Base-by-base conservation (phyloP, 2,888 invertebrate genomes). In the Xanthia icteritia region DNA sequence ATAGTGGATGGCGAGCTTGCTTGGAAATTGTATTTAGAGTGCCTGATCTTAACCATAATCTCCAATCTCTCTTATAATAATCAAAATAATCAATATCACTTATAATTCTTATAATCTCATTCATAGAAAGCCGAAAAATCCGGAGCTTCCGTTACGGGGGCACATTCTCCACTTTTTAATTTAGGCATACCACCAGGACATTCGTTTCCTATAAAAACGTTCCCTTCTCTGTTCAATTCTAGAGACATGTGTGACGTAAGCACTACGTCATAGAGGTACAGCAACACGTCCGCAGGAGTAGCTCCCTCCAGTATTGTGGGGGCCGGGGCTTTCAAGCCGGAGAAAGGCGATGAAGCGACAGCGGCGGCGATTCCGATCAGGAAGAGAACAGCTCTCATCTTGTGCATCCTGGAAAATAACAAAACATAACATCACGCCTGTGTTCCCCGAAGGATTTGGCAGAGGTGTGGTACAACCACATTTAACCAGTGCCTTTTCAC, bases 181-280 rank as follows among this genome's bases (percentile, higher is more conserved):
- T 0, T 36, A 15, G 5, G 15, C 54, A 20, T 39, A 5, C 15
- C 5, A 63, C 48, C 54, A 13, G 39, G 31, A 48, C 79, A 79
- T 0, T 0, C 0, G 3, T 0, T 0, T 6, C 23, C 76, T 9
- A 8, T 23, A 0, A 64, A 0, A n/a, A 36, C 0, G 8, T 0
- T 15, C 36, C 76, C 70, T 54, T 68, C 5, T 1, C 5, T 0
- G 1, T 82, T 73, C 0, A 0, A 1, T 15, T 67, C 69, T 17
- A 0, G 2, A 45, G 48, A 31, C 58, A 58, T 71, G 39, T 54
- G 0, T 45, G 82, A 17, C 17, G 9, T 48, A 17, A 82, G 73
- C 31, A 64, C 73, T 31, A 83, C 54, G 15, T 83, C 79, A 67
- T 74, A 71, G 31, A 83, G 73, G 56, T 82, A 83, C 31, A 68